Base-by-base conservation (phyloP, 2,888 invertebrate species). In the Nemoura dubitans region DNA sequence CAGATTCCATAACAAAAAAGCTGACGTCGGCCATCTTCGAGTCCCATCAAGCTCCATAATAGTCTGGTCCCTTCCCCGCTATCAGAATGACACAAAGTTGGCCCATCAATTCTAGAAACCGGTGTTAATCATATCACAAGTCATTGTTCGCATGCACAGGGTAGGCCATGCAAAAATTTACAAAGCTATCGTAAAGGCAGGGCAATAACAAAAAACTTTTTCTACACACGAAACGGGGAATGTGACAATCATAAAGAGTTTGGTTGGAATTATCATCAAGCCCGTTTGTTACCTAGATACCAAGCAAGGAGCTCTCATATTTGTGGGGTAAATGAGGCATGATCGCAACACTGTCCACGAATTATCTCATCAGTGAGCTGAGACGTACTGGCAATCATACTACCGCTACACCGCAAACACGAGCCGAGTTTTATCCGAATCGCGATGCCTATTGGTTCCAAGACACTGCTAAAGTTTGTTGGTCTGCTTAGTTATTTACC, bases 221-320 rank as follows among this genome's bases (percentile, higher is more conserved):
- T 85, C 59, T 81, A 82, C 87, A 85, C 87, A 86, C 87, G 85
- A 81, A 87, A 86, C 76, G 82, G 82, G 85, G 43, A 86, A 86
- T 85, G 86, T 84, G 83, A 83, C 83, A 85, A 87, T 87, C 86
- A 86, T 87, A 87, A 86, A 86, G 84, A 86, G 85, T 29, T 76
- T 27, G 25, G 77, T 86, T 29, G 28, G 86, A 85, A 84, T 76
- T 80, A 59, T 86, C 85, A 87, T 87, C 87, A 86, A 82, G 81
- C 80, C 85, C 86, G 86, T 87, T 87, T 87, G 86, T 87, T 86
- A 87, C 85, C 86, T 43, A 87, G 87, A 87, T 87, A 87, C 36
- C 76, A 29, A 77, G 82, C 76, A 87, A n/a, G n/a, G n/a, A n/a
- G n/a, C 87, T 85, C 80, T 83, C 78, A 85, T 36, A 87, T 87